Evolutionary conservation across 2,888 invertebrate genomes (phyloP).

Genomic region (Hirtodrosophila cameraria): DNA sequence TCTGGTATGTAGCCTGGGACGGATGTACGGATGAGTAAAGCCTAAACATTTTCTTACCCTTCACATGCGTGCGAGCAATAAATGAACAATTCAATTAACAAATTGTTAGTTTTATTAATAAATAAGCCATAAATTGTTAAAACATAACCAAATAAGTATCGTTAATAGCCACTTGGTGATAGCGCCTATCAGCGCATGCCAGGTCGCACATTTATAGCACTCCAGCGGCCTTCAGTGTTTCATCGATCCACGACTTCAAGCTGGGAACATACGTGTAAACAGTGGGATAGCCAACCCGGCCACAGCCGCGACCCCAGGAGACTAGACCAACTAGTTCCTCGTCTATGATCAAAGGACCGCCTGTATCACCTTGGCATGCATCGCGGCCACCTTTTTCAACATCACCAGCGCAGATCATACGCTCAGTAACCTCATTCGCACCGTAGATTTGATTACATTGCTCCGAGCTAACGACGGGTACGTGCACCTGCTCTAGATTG

Average conservation of each 20-base stretch:
- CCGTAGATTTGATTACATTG: constrained; percentile 85
- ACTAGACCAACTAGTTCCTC: constrained; percentile 82
- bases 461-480: constrained; percentile 85
- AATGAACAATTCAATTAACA: not conserved
- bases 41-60: not conserved
- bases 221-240: constrained; percentile 52
- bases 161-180: constrained; percentile 30
- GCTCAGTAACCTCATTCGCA: constrained; percentile 83
- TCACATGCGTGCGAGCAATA: not conserved
- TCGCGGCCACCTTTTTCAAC: constrained; percentile 80
- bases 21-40: no score
- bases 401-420: constrained; percentile 87
- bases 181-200: constrained; percentile 22
- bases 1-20: no score
- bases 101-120: constrained; percentile 41
- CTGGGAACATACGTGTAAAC: constrained; percentile 84
- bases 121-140: constrained; percentile 19
- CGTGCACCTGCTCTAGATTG: constrained; percentile 84
- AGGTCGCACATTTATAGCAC: constrained; percentile 33
- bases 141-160: constrained; percentile 18
- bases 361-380: constrained; percentile 84
- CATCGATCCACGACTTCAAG: constrained; percentile 76
- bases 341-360: constrained; percentile 80
- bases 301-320: constrained; percentile 85
- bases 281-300: constrained; percentile 83